Percentiles rank a stretch among this genome's conserved stretches.
Conservation (phyloP, 1,140 invertebrate species). For the Xylocopa sonorina region DNA sequence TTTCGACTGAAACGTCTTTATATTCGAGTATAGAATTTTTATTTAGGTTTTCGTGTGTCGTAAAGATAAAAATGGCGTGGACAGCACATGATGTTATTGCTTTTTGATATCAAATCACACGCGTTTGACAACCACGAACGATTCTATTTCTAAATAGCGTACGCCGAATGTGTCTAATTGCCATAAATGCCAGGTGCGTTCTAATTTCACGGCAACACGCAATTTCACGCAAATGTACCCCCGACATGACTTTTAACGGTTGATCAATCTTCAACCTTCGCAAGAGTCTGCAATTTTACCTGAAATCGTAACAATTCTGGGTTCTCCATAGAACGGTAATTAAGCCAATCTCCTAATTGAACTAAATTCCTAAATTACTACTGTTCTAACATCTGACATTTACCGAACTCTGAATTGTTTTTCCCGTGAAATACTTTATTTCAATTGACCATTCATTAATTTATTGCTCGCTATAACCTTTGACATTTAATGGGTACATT, state of each 20-base stretch:
- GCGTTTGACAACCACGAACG: background rate
- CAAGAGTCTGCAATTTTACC: background rate
- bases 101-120: background rate
- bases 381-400: background rate
- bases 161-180: background rate
- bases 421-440: background rate
- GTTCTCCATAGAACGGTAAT: constrained; percentile 14
- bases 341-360: constrained; percentile 38
- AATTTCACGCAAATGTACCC: constrained; percentile 24
- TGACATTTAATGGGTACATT: background rate
- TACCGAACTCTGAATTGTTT: background rate
- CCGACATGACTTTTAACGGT: constrained; percentile 17
- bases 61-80: background rate
- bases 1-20: too few relatives aligned
- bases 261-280: constrained; percentile 35
- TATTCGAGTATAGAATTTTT: too few relatives aligned
- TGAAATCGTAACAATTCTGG: constrained; percentile 20
- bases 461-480: background rate
- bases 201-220: constrained; percentile 5
- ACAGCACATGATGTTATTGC: background rate
- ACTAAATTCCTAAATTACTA: constrained; percentile 16
- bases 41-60: too few relatives aligned
- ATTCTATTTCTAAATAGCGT: background rate
- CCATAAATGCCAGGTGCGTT: background rate
- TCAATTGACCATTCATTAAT: too few relatives aligned